phyloP scores from a whole-genome alignment of 1,140 invertebrate genomes.

The Lordiphosa collinella region DNA sequence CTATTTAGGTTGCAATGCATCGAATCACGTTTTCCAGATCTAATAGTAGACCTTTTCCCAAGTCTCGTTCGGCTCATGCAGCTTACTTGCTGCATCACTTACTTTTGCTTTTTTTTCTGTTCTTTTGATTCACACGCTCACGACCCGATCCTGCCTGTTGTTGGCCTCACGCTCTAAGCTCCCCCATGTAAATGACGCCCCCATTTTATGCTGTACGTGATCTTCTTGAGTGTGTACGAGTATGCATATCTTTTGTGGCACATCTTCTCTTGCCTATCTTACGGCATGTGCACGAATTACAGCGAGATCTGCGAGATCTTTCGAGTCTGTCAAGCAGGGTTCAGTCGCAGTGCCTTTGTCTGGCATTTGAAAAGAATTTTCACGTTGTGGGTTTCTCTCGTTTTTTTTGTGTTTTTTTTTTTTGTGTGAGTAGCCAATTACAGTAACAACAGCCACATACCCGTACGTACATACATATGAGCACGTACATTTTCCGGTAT shows the following conservation, averaged over 20 bases:
- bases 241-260: conserved; percentile 51
- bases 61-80: not conserved
- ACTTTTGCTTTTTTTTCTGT: conserved; percentile 19
- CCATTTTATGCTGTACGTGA: conserved; percentile 68
- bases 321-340: conserved; percentile 60
- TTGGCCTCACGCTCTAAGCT: conserved; percentile 42
- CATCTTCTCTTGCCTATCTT: conserved; percentile 45
- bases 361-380: conserved; percentile 75
- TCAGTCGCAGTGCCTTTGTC: conserved; percentile 9
- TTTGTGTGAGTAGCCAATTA: conserved; percentile 46
- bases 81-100: conserved; percentile 17
- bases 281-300: conserved; percentile 55
- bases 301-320: conserved; percentile 60
- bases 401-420: conserved; percentile 32
- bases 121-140: conserved; percentile 64
- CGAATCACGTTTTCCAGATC: too few species aligned
- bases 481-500: conserved; percentile 74
- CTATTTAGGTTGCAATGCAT: too few species aligned
- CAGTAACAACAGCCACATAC: conserved; percentile 47
- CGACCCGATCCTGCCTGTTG: conserved; percentile 42
- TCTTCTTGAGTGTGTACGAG: conserved; percentile 34
- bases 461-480: conserved; percentile 23
- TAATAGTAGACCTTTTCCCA: too few species aligned
- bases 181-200: conserved; percentile 70
- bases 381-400: conserved; percentile 52